Percentiles rank a stretch among this genome's conserved stretches.
Conservation (phyloP, 2,113 vertebrate species). For the Cyprinodon variegatus region DNA sequence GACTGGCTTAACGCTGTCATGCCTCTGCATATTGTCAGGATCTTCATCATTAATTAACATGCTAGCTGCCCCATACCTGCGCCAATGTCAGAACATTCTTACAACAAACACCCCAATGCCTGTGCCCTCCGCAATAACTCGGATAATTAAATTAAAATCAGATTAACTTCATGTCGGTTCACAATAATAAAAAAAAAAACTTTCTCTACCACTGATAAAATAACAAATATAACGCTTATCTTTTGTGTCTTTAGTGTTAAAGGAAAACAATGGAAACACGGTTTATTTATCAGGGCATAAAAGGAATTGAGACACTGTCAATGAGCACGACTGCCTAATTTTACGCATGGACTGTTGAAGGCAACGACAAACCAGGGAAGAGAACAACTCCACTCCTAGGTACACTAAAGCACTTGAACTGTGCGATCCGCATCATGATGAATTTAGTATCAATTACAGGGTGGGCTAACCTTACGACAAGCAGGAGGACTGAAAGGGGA, state of each 20-base stretch:
- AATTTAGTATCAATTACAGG: slow-evolving; percentile 78
- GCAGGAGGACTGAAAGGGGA: slow-evolving; percentile 55
- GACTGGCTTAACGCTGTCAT: slow-evolving; percentile 87
- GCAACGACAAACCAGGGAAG: slow-evolving; percentile 62
- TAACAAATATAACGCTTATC: slow-evolving; percentile 65
- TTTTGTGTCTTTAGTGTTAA: slow-evolving; percentile 52
- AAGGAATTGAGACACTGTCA: slow-evolving; percentile 53
- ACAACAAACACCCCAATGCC: slow-evolving; percentile 81
- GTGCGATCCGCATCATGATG: slow-evolving; percentile 69
- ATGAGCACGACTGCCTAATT: slow-evolving; percentile 61
- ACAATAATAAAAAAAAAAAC: slow-evolving; percentile 66
- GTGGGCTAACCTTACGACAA: slow-evolving; percentile 72
- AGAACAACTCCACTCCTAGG: slow-evolving; percentile 56
- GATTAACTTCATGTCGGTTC: slow-evolving; percentile 82
- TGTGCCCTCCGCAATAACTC: slow-evolving; percentile 79
- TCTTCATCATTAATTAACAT: slow-evolving; percentile 90
- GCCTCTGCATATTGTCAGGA: slow-evolving; percentile 88
- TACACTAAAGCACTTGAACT: slow-evolving; percentile 67
- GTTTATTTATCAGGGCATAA: slow-evolving; percentile 65
- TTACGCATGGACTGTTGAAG: slow-evolving; percentile 65
- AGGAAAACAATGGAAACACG: slow-evolving; percentile 60
- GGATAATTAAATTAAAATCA: slow-evolving; percentile 86
- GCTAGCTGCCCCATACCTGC: slow-evolving; percentile 86
- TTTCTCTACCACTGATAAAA: slow-evolving; percentile 45
- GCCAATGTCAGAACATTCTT: slow-evolving; percentile 87